phyloP scores from a whole-genome alignment of 2,797 vertebrate species.

The Xiphorhynchus erythropygius region DNA sequence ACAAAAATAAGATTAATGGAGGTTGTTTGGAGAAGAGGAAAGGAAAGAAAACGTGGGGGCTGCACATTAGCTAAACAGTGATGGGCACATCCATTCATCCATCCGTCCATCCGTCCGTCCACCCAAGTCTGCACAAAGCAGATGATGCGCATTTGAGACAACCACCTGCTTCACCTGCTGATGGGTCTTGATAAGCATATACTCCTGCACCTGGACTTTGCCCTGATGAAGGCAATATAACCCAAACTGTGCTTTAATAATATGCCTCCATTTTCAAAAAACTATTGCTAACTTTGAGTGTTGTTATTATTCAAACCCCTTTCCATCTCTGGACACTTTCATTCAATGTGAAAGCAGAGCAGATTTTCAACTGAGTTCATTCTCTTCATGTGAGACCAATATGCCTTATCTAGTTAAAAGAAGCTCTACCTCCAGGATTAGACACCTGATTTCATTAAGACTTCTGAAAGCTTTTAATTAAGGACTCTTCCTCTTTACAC shows the following conservation, averaged over 20 bases:
- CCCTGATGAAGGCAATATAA: background rate
- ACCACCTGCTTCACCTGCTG: background rate
- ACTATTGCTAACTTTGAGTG: background rate
- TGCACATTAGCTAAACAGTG: background rate
- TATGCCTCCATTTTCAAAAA: background rate
- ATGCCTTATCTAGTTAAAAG: background rate
- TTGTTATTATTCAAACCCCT: background rate
- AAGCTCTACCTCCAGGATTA: background rate
- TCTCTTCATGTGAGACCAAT: background rate
- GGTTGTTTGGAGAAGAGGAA: background rate
- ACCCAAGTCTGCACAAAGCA: background rate
- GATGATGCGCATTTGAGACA: background rate
- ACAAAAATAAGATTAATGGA: background rate
- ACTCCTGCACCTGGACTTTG: background rate
- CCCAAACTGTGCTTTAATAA: background rate
- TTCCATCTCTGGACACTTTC: background rate
- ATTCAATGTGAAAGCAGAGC: background rate
- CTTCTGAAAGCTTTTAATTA: slow-evolving; percentile 11
- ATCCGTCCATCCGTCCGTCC: accelerated
- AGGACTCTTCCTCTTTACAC: background rate
- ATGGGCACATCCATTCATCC: accelerated
- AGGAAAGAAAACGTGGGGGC: background rate
- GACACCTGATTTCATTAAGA: background rate
- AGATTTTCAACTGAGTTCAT: background rate
- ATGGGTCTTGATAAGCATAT: background rate